Evolutionary conservation across 2,113 vertebrate species (phyloP).

Genomic region (Apteryx mantelli): DNA sequence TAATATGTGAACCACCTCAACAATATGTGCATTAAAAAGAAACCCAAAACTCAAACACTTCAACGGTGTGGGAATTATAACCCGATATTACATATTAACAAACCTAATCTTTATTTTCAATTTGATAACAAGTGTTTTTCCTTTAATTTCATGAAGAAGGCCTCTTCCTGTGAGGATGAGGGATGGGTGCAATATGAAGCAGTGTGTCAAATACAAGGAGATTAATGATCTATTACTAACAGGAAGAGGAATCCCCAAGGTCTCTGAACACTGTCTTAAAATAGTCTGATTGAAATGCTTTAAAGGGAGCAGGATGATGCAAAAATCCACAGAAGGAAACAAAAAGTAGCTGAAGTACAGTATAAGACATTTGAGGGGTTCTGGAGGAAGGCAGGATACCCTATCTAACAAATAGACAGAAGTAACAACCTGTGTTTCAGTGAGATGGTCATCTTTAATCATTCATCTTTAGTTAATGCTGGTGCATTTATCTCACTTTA

Average conservation of each 20-base stretch:
- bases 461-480: neutral
- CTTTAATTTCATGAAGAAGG: neutral
- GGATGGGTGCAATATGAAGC: neutral
- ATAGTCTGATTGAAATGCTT: neutral
- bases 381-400: neutral
- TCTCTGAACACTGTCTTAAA: neutral
- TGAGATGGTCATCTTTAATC: neutral
- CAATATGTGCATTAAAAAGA: neutral
- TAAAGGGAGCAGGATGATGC: neutral
- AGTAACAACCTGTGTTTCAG: neutral
- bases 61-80: neutral
- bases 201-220: neutral
- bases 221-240: neutral
- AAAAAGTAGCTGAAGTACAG: neutral
- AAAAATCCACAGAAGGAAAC: neutral
- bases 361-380: neutral
- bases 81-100: neutral
- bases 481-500: neutral
- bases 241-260: neutral
- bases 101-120: neutral
- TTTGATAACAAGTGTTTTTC: neutral
- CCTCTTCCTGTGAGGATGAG: neutral
- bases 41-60: neutral
- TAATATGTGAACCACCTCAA: neutral
- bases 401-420: neutral